These are phyloP conservation scores for Oxygymnocypris stewartii DNA, from an alignment of 2,113 vertebrate genomes.

Conservation along the genomic window DNA sequence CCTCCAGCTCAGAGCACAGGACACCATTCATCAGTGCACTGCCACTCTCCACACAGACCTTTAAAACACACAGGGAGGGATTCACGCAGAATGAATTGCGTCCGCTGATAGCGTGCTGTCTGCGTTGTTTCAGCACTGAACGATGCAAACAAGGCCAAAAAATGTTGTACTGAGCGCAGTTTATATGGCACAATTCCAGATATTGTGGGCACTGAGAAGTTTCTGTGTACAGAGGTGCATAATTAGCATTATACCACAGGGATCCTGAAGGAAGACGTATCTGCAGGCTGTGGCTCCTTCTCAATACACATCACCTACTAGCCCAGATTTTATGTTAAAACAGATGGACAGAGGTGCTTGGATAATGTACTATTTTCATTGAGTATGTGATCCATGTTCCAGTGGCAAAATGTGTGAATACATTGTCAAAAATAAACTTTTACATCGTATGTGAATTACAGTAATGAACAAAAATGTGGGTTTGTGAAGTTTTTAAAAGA, in stretches of 20 bases:
- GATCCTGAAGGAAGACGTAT: not conserved
- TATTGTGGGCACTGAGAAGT: slow-evolving; percentile 20
- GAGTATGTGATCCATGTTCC: not conserved
- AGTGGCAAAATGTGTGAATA: not conserved
- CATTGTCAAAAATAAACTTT: not conserved
- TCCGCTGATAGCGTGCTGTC: not conserved
- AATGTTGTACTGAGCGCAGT: not conserved
- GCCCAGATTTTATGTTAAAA: slow-evolving; percentile 2
- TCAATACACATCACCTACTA: not conserved
- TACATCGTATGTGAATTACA: not conserved
- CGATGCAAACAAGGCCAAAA: not conserved
- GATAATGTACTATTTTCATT: not conserved
- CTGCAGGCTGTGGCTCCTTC: not conserved
- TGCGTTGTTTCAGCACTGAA: not conserved
- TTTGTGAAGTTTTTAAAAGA: not conserved
- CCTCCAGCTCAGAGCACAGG: slow-evolving; percentile 44
- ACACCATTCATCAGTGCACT: slow-evolving; percentile 48
- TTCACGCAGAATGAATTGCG: not conserved
- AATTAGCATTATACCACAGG: not conserved
- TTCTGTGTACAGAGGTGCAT: slow-evolving; percentile 1
- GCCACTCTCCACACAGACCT: slow-evolving; percentile 34
- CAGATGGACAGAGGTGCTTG: not conserved
- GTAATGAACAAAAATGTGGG: too few relatives aligned
- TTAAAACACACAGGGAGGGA: slow-evolving; percentile 40
- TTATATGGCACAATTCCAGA: slow-evolving; percentile 18